Percentiles rank a stretch among this genome's conserved stretches.
These are phyloP conservation scores for Umimayanthus kanabou DNA, from an alignment of 92 coral and sea anemone species.

Conservation along the genomic window DNA sequence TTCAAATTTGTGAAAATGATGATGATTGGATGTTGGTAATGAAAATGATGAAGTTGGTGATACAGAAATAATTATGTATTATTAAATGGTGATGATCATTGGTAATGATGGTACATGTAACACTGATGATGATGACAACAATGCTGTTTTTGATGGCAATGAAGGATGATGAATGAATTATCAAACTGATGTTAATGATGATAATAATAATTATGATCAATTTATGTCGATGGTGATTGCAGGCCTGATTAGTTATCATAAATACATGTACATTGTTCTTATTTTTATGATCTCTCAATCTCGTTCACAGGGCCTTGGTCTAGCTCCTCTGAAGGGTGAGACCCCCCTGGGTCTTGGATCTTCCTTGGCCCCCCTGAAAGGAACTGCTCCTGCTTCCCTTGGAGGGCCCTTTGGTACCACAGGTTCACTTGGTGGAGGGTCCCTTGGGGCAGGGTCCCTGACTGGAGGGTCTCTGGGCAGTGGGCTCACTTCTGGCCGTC, in stretches of 20 bases:
- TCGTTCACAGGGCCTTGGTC: slow-evolving; percentile 46
- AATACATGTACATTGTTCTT: neutral
- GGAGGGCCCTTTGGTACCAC: slow-evolving; percentile 54
- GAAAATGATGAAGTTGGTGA: no score
- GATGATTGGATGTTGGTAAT: no score
- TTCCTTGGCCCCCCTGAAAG: slow-evolving; percentile 74
- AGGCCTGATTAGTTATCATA: neutral
- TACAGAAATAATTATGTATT: no score
- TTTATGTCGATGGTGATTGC: neutral
- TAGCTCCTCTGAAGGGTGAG: slow-evolving; percentile 85
- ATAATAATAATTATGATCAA: no score
- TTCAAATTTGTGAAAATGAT: no score
- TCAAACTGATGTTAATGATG: no score
- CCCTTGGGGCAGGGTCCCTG: slow-evolving; percentile 54
- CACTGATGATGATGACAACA: no score
- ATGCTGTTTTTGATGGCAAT: no score
- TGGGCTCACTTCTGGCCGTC: slow-evolving; percentile 27
- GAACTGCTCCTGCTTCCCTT: slow-evolving; percentile 62
- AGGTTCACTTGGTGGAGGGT: slow-evolving; percentile 73
- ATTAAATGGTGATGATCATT: no score
- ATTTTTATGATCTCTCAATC: neutral
- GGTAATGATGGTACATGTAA: no score
- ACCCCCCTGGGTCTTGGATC: slow-evolving; percentile 49
- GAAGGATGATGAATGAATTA: no score
- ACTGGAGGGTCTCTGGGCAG: slow-evolving; percentile 38